Conservation (phyloP, 2,888 invertebrate genomes). For the Agonopterix heracliana region DNA sequence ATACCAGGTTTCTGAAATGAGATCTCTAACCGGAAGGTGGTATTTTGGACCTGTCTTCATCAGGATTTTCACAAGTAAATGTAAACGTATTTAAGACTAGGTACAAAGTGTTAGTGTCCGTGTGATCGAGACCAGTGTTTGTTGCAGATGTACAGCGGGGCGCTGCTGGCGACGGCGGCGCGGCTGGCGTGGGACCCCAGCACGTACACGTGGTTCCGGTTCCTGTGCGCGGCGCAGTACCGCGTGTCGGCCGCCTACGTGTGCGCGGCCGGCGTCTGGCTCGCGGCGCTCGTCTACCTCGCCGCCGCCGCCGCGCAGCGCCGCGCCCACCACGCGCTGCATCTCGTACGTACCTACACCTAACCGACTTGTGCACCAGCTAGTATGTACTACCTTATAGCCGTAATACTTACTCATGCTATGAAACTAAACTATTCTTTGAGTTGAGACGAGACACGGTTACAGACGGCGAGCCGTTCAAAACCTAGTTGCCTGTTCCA, state of each 20-base stretch:
- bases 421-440: no score
- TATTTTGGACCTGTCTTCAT: no score
- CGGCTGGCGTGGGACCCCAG: conserved; percentile 71
- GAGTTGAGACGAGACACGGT: no score
- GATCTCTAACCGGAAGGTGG: no score
- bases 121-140: not conserved
- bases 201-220: conserved; percentile 70
- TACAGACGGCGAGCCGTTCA: no score
- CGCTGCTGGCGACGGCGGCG: conserved; percentile 69
- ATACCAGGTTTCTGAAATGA: no score
- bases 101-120: no score
- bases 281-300: conserved; percentile 60
- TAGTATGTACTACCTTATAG: no score
- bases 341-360: conserved; percentile 7
- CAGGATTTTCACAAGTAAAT: no score
- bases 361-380: not conserved
- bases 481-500: no score
- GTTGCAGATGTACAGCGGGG: conserved; percentile 67
- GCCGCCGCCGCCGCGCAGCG: conserved; percentile 42
- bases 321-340: conserved; percentile 25
- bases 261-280: conserved; percentile 59
- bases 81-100: no score
- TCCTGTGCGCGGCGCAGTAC: conserved; percentile 68
- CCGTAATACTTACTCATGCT: no score
- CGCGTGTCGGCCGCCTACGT: conserved; percentile 62